phyloP scores from a whole-genome alignment of 1,140 invertebrate species.

The Drosophila tropicalis region DNA sequence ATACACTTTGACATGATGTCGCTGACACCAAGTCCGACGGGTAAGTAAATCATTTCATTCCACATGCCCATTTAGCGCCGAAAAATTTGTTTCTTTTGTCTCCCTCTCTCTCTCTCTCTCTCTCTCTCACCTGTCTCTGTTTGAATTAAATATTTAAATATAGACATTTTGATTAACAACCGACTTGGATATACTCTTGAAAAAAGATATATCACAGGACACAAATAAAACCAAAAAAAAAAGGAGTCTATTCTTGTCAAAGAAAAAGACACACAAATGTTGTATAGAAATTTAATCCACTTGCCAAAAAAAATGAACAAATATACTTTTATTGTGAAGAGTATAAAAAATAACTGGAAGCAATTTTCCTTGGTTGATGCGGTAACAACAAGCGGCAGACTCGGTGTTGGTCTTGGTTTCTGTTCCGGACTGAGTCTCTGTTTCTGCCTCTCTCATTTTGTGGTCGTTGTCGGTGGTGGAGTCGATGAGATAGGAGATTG shows the following conservation, averaged over 20 bases:
- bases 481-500: too few relatives aligned
- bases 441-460: neutral
- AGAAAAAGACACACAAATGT: too few relatives aligned
- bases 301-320: neutral
- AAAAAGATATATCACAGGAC: too few relatives aligned
- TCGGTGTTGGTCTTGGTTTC: neutral
- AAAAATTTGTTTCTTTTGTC: conserved; percentile 19
- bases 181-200: neutral
- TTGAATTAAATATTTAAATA: neutral
- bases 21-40: conserved; percentile 90
- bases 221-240: neutral
- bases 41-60: conserved; percentile 82
- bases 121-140: neutral
- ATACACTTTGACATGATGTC: conserved; percentile 88
- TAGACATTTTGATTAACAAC: neutral
- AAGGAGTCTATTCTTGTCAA: too few relatives aligned
- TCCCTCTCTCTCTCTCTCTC: too few relatives aligned
- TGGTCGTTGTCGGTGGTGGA: neutral
- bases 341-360: conserved; percentile 1
- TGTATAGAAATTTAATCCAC: neutral
- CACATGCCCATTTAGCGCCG: neutral
- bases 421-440: neutral
- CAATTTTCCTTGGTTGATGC: neutral
- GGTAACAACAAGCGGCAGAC: neutral
- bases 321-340: neutral